Percentiles rank a stretch among this genome's conserved stretches.
Conservation (phyloP, 2,888 invertebrate genomes). For the Zygaena filipendulae region DNA sequence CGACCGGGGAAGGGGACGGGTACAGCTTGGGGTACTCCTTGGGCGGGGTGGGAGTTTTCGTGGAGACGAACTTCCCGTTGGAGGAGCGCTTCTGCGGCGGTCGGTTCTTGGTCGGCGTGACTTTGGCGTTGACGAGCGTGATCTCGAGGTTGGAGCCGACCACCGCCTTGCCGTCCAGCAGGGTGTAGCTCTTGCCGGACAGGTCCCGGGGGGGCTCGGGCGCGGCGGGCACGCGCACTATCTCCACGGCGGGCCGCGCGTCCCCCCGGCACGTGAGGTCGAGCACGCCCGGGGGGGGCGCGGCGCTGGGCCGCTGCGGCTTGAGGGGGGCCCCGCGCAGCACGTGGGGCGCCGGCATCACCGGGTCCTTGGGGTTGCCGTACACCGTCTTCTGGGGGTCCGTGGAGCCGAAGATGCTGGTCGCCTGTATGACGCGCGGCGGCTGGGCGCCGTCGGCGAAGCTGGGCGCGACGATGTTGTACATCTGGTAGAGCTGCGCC, state of each 20-base stretch:
- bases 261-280: conserved; percentile 71
- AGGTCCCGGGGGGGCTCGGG: conserved; percentile 49
- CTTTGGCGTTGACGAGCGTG: conserved; percentile 70
- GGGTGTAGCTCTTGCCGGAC: conserved; percentile 50
- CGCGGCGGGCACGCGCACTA: conserved; percentile 57
- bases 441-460: conserved; percentile 38
- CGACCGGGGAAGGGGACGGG: conserved; percentile 21
- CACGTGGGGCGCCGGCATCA: conserved; percentile 64
- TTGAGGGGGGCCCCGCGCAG: conserved; percentile 51
- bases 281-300: conserved; percentile 66
- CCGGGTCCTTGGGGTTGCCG: conserved; percentile 77
- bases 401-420: conserved; percentile 70
- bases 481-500: conserved; percentile 53
- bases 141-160: conserved; percentile 78
- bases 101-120: conserved; percentile 32
- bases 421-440: conserved; percentile 72
- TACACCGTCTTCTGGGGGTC: conserved; percentile 73
- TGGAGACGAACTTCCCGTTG: conserved; percentile 64
- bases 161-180: conserved; percentile 46
- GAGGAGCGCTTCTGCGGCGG: conserved; percentile 59
- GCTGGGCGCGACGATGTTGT: conserved; percentile 38
- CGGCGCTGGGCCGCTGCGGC: conserved; percentile 28
- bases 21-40: conserved; percentile 32
- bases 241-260: conserved; percentile 64
- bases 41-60: conserved; percentile 52